These are phyloP conservation scores for Baccha elongata DNA, from an alignment of 2,888 invertebrate species.

Conservation along the genomic window DNA sequence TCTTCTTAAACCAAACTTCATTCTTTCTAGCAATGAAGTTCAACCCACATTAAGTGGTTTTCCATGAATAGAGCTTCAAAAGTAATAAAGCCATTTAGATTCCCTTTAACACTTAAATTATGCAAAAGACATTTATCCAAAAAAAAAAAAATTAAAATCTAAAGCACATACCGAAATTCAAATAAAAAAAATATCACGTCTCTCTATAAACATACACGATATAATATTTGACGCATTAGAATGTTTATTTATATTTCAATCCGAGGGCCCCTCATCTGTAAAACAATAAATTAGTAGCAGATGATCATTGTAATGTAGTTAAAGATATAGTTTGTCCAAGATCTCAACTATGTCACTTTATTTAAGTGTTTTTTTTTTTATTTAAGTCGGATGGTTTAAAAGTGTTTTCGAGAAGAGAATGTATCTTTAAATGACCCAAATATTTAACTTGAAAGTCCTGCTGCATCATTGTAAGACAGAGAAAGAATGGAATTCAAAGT, in stretches of 20 bases:
- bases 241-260: background rate
- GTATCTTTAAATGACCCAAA: slow-evolving; percentile 55
- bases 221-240: background rate
- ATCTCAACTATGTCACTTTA: slow-evolving; percentile 19
- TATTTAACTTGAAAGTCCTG: slow-evolving; percentile 47
- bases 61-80: background rate
- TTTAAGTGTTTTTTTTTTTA: slow-evolving; percentile 46
- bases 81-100: background rate
- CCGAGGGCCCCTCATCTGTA: background rate
- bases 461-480: slow-evolving; percentile 19
- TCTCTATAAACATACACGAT: no score
- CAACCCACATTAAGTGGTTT: background rate
- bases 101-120: background rate
- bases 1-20: background rate
- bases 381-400: background rate
- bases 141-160: background rate
- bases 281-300: background rate
- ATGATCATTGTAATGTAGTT: background rate
- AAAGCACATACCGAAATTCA: background rate
- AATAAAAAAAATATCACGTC: background rate
- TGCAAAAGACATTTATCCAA: background rate
- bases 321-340: background rate
- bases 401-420: background rate
- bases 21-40: background rate
- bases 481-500: slow-evolving; percentile 46